Conservation (phyloP, 1,140 invertebrate genomes). For the Drosophila tsacasi region DNA sequence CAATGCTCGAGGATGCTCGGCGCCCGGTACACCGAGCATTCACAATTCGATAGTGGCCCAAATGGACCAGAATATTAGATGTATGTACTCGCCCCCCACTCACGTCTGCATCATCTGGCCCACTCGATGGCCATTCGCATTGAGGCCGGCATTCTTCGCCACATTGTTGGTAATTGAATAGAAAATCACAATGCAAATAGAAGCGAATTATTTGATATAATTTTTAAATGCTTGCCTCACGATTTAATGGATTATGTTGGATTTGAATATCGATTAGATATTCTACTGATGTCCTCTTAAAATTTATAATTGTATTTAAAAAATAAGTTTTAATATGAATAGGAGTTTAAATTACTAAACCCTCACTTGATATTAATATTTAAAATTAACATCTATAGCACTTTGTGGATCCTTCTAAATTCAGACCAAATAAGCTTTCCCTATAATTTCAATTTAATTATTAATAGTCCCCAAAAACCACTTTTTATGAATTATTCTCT, state of each 20-base stretch:
- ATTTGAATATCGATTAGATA: slow-evolving; percentile 3
- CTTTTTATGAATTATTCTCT: not conserved
- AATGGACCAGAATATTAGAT: slow-evolving; percentile 60
- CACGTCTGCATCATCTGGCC: slow-evolving; percentile 51
- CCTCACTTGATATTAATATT: too few species aligned
- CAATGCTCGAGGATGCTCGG: slow-evolving; percentile 59
- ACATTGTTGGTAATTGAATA: slow-evolving; percentile 42
- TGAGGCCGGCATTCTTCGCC: slow-evolving; percentile 35
- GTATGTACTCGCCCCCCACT: slow-evolving; percentile 5
- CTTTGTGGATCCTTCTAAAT: too few species aligned
- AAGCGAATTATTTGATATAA: slow-evolving; percentile 24
- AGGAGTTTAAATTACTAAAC: too few species aligned
- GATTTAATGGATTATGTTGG: not conserved
- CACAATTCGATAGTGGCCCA: slow-evolving; percentile 69
- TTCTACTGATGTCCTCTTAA: not conserved
- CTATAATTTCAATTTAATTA: too few species aligned
- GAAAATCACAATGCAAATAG: slow-evolving; percentile 44
- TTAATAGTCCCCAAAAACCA: too few species aligned
- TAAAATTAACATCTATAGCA: too few species aligned
- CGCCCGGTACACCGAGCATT: slow-evolving; percentile 54
- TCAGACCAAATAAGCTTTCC: too few species aligned
- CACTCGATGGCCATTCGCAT: slow-evolving; percentile 53
- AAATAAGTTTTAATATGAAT: too few species aligned
- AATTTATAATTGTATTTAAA: not conserved
- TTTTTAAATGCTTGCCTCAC: slow-evolving; percentile 9